Conservation (phyloP, 2,113 vertebrate genomes). For the Elgaria multicarinata region DNA sequence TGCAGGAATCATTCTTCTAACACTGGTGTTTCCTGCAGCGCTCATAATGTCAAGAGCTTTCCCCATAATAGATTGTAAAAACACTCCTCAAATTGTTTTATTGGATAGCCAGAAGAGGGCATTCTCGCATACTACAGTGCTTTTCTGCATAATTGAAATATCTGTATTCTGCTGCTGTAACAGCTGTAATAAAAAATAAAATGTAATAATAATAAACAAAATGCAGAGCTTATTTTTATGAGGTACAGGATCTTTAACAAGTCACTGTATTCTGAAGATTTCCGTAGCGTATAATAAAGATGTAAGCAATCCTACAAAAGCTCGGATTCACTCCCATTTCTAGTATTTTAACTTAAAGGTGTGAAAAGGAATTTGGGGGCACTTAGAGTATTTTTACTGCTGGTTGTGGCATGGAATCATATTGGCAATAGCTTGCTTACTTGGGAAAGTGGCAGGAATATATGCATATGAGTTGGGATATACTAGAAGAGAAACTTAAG, state of each 20-base stretch:
- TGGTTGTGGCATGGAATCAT: neutral
- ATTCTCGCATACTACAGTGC: conserved; percentile 65
- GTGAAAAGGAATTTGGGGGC: neutral
- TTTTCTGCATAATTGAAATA: neutral
- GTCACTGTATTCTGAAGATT: conserved; percentile 43
- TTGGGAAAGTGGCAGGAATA: neutral
- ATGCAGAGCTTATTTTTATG: conserved; percentile 46
- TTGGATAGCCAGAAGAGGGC: conserved; percentile 77
- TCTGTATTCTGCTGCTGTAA: conserved; percentile 13
- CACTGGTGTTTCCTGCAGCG: neutral
- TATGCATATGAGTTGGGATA: neutral
- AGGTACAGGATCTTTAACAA: conserved; percentile 45
- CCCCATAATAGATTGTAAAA: neutral
- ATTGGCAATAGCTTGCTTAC: neutral
- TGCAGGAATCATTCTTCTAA: neutral
- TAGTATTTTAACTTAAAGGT: neutral
- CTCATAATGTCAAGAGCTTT: neutral
- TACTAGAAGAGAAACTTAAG: neutral
- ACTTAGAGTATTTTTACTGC: neutral
- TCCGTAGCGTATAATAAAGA: conserved; percentile 27
- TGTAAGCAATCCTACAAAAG: neutral
- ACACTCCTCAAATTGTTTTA: neutral
- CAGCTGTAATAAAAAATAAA: conserved; percentile 32
- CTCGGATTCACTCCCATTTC: neutral
- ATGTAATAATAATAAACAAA: conserved; percentile 50